Percentiles rank a stretch among this genome's conserved stretches.
Conservation (phyloP, 2,113 vertebrate species). For the Scatophagus argus region DNA sequence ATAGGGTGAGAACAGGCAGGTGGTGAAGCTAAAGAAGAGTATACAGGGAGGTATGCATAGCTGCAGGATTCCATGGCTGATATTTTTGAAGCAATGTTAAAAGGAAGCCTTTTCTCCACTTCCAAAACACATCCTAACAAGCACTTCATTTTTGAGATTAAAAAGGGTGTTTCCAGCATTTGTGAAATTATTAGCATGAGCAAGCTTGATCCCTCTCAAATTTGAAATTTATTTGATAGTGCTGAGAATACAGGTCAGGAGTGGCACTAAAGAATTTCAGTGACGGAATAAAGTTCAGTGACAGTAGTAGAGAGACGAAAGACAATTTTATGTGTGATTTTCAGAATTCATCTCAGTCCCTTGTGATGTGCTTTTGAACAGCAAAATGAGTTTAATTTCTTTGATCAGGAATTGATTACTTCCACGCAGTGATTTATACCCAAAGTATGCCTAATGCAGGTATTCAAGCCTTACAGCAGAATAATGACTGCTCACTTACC, state of each 20-base stretch:
- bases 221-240: not conserved
- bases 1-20: conserved; percentile 22
- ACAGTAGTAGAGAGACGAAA: conserved; percentile 14
- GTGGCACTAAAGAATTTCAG: too few relatives aligned
- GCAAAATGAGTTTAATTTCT: conserved; percentile 7
- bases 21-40: not conserved
- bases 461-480: not conserved
- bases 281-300: too few relatives aligned
- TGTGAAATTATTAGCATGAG: not conserved
- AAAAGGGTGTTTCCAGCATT: not conserved
- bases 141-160: not conserved
- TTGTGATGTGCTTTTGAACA: conserved; percentile 25
- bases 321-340: not conserved
- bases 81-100: not conserved
- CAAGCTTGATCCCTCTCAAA: not conserved
- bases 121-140: not conserved
- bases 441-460: not conserved
- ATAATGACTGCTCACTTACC: not conserved
- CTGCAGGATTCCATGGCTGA: not conserved
- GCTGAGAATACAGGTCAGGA: conserved; percentile 7
- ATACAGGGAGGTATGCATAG: not conserved
- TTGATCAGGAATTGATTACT: conserved; percentile 27
- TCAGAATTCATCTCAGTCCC: not conserved
- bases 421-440: not conserved
- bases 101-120: not conserved